Base-by-base conservation (phyloP, 2,888 invertebrate genomes). In the Cephus spinipes region DNA sequence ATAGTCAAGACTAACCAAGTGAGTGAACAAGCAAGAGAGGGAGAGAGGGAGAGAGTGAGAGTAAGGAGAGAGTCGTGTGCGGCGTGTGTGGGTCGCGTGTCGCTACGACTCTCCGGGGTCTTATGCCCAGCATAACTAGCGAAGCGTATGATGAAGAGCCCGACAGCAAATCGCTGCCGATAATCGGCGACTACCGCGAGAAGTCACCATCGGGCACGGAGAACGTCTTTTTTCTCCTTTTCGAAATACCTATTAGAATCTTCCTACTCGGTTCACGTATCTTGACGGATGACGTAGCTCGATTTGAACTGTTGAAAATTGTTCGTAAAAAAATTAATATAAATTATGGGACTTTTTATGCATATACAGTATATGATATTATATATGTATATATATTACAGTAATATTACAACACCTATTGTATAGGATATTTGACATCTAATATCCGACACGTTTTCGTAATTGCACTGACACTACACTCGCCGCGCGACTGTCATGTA, bases 71-170 rank as follows among this genome's bases (percentile, higher is more conserved):
- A 84, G 85, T 84, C 87, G 87, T 85, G 85, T 82, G 86, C 82
- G 83, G 86, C 82, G 85, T 86, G 89, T 87, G 89, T 87, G 87
- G 88, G 88, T 89, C 89, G 89, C 89, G 89, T 89, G 89, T 87
- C 88, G 85, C 81, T 78, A 75, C 77, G 76, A 76, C 68, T 78
- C 81, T 78, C 79, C 79, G 79, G 83, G 80, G 83, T 79, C 83
- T 84, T 81, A 81, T 81, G 82, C 85, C 80, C 81, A 77, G 75
- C 77, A 86, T 85, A 86, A 85, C 87, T 87, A 88, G 88, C 87
- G 85, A 88, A 88, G 85, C 86, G 86, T 88, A 89, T 87, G 88
- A 88, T 86, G 86, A 85, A 87, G 83, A 82, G 82, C 83, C 84
- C 85, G 80, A 85, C 86, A 81, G 81, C 81, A 81, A 85, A 83